phyloP scores from a whole-genome alignment of 2,113 vertebrate genomes.

The Merops nubicus region DNA sequence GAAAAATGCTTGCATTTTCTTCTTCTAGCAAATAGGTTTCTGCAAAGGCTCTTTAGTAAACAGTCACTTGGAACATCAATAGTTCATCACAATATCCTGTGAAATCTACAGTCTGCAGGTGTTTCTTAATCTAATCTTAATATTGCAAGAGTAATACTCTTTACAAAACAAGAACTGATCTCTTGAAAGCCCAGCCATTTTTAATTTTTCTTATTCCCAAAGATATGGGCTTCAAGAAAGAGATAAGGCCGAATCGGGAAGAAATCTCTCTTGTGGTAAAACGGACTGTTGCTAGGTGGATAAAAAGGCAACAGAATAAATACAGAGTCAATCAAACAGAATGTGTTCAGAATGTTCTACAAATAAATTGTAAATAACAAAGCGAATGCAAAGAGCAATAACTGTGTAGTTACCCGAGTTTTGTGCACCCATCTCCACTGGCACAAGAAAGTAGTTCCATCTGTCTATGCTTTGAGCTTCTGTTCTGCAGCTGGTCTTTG shows the following conservation, averaged over 20 bases:
- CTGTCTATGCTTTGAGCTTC: background rate
- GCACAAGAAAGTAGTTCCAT: background rate
- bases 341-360: background rate
- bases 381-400: background rate
- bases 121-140: conserved; percentile 30
- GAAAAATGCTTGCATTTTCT: background rate
- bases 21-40: conserved; percentile 63
- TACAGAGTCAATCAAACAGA: background rate
- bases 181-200: background rate
- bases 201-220: background rate
- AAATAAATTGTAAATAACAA: background rate
- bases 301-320: background rate
- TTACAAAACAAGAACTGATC: background rate
- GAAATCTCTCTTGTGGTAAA: background rate
- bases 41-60: conserved; percentile 57
- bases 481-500: background rate
- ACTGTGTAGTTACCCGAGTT: background rate
- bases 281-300: background rate
- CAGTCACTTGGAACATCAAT: accelerated
- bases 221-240: background rate
- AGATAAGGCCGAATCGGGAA: background rate
- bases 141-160: background rate
- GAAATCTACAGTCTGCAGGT: conserved; percentile 70
- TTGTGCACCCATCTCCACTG: background rate
- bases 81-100: conserved; percentile 25